A percentile compares a stretch with the other conserved stretches of the same genome.
Evolutionary conservation across 2,888 invertebrate genomes (phyloP).

Genomic region (Helobdella robusta): DNA sequence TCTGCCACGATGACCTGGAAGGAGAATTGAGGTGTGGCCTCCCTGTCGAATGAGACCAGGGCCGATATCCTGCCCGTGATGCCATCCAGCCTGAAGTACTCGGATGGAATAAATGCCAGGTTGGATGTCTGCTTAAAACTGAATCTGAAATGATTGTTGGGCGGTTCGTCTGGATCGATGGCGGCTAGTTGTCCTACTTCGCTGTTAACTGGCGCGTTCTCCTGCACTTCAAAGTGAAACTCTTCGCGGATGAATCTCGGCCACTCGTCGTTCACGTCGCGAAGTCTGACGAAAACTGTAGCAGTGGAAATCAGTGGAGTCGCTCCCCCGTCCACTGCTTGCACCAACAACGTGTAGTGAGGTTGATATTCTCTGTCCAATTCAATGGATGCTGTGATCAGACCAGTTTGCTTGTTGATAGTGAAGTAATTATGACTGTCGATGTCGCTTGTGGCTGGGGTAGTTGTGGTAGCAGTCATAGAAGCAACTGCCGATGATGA

Average conservation of each 20-base stretch:
- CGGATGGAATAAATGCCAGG: constrained; percentile 13
- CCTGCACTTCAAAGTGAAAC: constrained; percentile 25
- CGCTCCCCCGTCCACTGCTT: constrained; percentile 25
- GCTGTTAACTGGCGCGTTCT: constrained; percentile 18
- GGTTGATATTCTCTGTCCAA: constrained; percentile 26
- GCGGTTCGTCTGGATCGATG: constrained; percentile 22
- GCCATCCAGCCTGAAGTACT: constrained; percentile 26
- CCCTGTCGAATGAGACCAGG: constrained; percentile 23
- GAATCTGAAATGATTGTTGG: constrained; percentile 23
- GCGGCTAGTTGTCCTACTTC: constrained; percentile 23
- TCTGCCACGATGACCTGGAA: constrained; percentile 22
- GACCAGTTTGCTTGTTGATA: neutral
- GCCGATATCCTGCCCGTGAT: constrained; percentile 23
- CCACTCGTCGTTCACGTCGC: constrained; percentile 29
- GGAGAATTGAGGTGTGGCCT: constrained; percentile 14
- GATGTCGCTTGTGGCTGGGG: neutral
- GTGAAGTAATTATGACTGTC: neutral
- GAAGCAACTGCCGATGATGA: no score
- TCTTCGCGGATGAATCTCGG: constrained; percentile 20
- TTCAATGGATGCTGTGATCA: neutral
- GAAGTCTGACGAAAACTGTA: constrained; percentile 20
- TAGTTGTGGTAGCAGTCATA: neutral
- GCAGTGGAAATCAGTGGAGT: constrained; percentile 20
- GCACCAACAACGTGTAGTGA: constrained; percentile 16
- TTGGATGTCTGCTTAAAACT: neutral